Evolutionary conservation across 2,888 invertebrate species (phyloP).

Genomic region (Agrochola macilenta): DNA sequence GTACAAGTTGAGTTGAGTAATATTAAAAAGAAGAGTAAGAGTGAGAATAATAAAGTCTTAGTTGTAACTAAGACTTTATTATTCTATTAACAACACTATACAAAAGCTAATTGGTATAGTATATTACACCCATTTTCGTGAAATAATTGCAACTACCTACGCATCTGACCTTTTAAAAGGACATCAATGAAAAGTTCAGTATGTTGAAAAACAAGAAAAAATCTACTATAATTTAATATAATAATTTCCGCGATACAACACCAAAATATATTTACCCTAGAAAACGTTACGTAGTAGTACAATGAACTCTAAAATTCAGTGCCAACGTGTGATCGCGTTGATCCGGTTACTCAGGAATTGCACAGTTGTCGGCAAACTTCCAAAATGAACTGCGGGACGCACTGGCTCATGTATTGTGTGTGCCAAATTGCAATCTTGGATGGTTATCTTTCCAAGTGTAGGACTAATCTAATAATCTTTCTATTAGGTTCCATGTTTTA

Average conservation of each 20-base stretch:
- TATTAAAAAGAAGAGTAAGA: too few relatives aligned
- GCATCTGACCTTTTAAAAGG: background rate
- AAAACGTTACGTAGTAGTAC: slow-evolving; percentile 59
- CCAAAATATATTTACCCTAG: slow-evolving; percentile 44
- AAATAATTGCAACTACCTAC: background rate
- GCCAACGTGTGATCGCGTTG: slow-evolving; percentile 71
- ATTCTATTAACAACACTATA: background rate
- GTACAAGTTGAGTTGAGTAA: too few relatives aligned
- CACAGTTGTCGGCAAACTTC: slow-evolving; percentile 64
- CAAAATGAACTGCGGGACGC: slow-evolving; percentile 61
- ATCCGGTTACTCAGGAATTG: slow-evolving; percentile 66
- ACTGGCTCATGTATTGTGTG: slow-evolving; percentile 52
- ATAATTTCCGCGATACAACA: slow-evolving; percentile 42
- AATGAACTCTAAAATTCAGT: slow-evolving; percentile 68
- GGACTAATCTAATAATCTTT: slow-evolving; percentile 12
- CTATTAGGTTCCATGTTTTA: slow-evolving; percentile 6
- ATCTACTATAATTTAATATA: slow-evolving; percentile 3
- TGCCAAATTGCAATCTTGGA: slow-evolving; percentile 60
- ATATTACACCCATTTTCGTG: background rate
- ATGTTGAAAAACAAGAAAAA: background rate
- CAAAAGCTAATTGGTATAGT: background rate
- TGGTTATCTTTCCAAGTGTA: slow-evolving; percentile 36
- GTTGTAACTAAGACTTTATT: background rate
- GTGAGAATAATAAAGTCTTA: too few relatives aligned
- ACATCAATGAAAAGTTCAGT: background rate